phyloP scores from a whole-genome alignment of 2,797 vertebrate species.

The Ctenopoma kingsleyae region DNA sequence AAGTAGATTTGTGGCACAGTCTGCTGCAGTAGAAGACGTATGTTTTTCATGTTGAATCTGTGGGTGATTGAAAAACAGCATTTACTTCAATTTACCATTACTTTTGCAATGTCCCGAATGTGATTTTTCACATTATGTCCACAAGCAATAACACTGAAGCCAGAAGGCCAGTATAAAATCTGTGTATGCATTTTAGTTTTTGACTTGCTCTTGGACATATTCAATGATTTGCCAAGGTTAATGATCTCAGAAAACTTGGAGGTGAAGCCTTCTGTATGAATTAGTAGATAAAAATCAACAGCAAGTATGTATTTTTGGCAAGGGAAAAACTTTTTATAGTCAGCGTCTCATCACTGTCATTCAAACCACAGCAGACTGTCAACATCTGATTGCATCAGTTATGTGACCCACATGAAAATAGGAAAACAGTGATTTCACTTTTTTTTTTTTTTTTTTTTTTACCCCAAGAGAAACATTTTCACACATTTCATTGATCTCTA shows the following conservation, averaged over 20 bases:
- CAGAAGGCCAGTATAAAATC: background rate
- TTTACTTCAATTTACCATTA: background rate
- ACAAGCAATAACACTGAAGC: slow-evolving; percentile 1
- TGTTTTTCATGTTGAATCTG: slow-evolving; percentile 19
- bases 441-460: too few relatives aligned
- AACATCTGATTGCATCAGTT: slow-evolving; percentile 24
- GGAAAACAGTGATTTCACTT: background rate
- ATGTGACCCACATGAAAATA: background rate
- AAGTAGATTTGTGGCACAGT: slow-evolving; percentile 52
- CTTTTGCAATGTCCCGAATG: slow-evolving; percentile 25
- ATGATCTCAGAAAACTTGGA: background rate
- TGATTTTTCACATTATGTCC: background rate
- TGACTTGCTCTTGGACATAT: background rate
- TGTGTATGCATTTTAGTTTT: too few relatives aligned
- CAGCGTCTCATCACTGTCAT: background rate
- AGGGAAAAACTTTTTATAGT: background rate
- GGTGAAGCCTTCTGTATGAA: background rate
- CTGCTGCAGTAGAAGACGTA: slow-evolving; percentile 39
- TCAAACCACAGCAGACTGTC: slow-evolving; percentile 2
- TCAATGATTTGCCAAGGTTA: background rate
- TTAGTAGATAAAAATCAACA: background rate
- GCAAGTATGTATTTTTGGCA: background rate
- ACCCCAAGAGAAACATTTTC: slow-evolving; percentile 15
- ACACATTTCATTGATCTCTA: slow-evolving; percentile 7
- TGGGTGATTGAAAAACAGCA: slow-evolving; percentile 17